Conservation (phyloP, 2,888 invertebrate species). For the Chymomyza amoena region DNA sequence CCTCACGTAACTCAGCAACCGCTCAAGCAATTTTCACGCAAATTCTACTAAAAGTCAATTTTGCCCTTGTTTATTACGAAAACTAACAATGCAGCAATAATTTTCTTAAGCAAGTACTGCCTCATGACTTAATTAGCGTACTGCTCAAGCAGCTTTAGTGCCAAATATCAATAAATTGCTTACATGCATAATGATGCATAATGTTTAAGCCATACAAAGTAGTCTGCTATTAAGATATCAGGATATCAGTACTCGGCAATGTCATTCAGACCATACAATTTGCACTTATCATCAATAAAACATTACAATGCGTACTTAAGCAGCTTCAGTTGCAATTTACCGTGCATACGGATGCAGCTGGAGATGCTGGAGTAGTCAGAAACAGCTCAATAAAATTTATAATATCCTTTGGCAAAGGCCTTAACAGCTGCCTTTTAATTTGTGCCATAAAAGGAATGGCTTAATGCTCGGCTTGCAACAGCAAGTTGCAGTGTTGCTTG, state of each 20-base stretch:
- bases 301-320: constrained; percentile 47
- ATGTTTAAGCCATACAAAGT: not conserved
- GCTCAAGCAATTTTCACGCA: not conserved
- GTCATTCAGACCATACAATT: constrained; percentile 25
- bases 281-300: constrained; percentile 41
- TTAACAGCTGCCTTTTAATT: constrained; percentile 56
- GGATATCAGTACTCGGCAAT: constrained; percentile 5
- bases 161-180: not conserved
- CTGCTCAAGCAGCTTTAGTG: not conserved
- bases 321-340: constrained; percentile 38
- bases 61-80: not conserved
- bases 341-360: not conserved
- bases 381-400: constrained; percentile 8
- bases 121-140: not conserved
- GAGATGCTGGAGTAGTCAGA: not conserved
- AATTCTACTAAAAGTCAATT: too few species aligned
- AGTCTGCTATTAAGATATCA: not conserved
- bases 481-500: not conserved
- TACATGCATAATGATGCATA: not conserved
- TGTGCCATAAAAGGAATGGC: constrained; percentile 63
- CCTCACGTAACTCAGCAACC: not conserved
- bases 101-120: too few species aligned
- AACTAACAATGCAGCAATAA: not conserved
- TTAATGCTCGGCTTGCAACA: constrained; percentile 37
- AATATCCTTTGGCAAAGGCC: constrained; percentile 11